A percentile compares a stretch with the other conserved stretches of the same genome.
These are phyloP conservation scores for Thalassarche chlororhynchos DNA, from an alignment of 2,113 vertebrate genomes.

Conservation along the genomic window DNA sequence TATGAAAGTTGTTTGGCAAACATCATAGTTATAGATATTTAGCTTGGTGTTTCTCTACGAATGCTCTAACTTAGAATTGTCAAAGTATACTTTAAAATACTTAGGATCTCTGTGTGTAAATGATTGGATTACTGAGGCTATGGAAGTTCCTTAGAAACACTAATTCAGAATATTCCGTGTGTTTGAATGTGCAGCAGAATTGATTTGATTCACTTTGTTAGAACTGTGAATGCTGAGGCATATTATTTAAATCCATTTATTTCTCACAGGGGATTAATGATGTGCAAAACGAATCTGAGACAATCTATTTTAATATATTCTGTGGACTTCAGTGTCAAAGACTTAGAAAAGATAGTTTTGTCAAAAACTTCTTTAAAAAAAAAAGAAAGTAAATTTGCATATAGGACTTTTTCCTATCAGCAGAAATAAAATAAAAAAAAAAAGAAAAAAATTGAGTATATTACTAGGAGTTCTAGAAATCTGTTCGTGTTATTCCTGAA, in stretches of 20 bases:
- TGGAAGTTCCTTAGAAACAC: neutral
- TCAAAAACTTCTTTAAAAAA: neutral
- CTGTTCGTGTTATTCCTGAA: neutral
- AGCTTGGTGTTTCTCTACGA: neutral
- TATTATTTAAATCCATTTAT: slow-evolving; percentile 6
- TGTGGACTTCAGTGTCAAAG: neutral
- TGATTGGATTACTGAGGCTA: neutral
- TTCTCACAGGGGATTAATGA: neutral
- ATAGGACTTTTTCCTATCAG: neutral
- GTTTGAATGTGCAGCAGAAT: neutral
- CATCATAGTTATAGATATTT: neutral
- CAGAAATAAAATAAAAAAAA: neutral
- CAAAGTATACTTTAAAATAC: neutral
- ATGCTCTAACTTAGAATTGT: neutral
- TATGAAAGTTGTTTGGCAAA: neutral
- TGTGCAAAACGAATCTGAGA: neutral
- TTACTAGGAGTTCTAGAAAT: neutral
- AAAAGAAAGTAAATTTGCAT: neutral
- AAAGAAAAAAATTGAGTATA: no score
- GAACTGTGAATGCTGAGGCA: neutral
- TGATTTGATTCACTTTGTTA: neutral
- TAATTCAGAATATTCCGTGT: neutral
- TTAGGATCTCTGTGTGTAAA: neutral
- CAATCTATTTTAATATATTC: neutral
- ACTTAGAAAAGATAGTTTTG: neutral